phyloP scores from a whole-genome alignment of 2,797 vertebrate genomes.

The Zalophus californianus region DNA sequence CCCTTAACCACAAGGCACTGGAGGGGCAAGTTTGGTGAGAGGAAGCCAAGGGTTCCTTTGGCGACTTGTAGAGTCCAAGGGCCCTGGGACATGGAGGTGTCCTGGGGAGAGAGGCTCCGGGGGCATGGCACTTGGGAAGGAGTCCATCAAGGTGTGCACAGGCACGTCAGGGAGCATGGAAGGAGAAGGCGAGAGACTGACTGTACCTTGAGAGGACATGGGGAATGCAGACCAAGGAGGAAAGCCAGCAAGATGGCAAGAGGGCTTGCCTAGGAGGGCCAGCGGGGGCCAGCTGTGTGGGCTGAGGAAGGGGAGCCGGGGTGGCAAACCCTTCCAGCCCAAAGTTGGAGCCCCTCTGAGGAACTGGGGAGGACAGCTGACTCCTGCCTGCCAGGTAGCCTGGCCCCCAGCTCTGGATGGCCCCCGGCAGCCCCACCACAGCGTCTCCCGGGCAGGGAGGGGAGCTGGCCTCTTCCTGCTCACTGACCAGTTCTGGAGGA shows the following conservation, averaged over 20 bases:
- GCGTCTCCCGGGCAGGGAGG: not conserved
- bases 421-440: not conserved
- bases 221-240: not conserved
- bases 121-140: not conserved
- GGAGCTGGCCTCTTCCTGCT: not conserved
- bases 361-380: not conserved
- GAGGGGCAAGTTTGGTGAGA: not conserved
- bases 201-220: not conserved
- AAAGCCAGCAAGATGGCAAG: not conserved
- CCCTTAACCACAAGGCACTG: not conserved
- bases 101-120: not conserved
- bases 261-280: not conserved
- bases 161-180: not conserved
- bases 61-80: not conserved
- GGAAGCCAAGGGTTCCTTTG: not conserved
- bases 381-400: not conserved
- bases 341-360: not conserved
- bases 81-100: not conserved
- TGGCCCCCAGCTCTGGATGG: not conserved
- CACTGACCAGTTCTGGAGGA: not conserved
- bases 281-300: not conserved
- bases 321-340: not conserved
- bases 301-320: not conserved
- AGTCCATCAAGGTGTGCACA: rapidly evolving
- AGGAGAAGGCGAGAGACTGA: not conserved